A percentile compares a stretch with the other conserved stretches of the same genome.
Conservation (phyloP, 2,888 invertebrate genomes). For the Nipponacmea schrenckii region DNA sequence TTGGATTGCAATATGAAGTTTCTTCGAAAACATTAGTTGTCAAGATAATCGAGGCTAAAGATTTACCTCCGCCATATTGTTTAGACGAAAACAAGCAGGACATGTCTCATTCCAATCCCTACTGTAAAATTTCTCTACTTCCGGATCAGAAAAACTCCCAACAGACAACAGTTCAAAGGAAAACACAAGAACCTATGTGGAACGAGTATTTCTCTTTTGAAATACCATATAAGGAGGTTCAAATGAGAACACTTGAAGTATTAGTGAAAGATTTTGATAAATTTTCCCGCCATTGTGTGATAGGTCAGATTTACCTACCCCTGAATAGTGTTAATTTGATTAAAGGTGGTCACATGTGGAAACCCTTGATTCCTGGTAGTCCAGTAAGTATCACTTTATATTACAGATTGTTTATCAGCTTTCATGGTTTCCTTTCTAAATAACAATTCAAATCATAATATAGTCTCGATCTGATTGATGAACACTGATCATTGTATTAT, state of each 20-base stretch:
- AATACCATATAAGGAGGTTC: conserved; percentile 66
- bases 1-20: conserved; percentile 67
- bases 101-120: conserved; percentile 69
- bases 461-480: too few relatives aligned
- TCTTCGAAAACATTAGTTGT: conserved; percentile 62
- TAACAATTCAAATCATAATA: too few relatives aligned
- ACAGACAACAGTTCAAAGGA: conserved; percentile 69
- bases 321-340: conserved; percentile 66
- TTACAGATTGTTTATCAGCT: too few relatives aligned
- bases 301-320: conserved; percentile 68
- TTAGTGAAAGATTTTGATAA: conserved; percentile 70
- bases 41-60: conserved; percentile 68
- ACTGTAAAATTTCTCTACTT: conserved; percentile 66
- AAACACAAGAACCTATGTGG: conserved; percentile 69
- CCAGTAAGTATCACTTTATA: conserved; percentile 51
- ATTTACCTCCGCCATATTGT: conserved; percentile 65
- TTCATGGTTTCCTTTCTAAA: too few relatives aligned
- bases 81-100: conserved; percentile 66
- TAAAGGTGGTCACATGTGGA: conserved; percentile 69
- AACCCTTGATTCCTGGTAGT: conserved; percentile 64
- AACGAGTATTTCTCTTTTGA: conserved; percentile 69
- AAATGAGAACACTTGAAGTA: conserved; percentile 67
- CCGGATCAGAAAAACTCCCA: conserved; percentile 69
- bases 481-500: too few relatives aligned
- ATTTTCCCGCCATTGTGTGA: conserved; percentile 68